Evolutionary conservation across 2,113 vertebrate species (phyloP), one percentile per base, ranked within the genome.

Genomic region (Heterotilapia buettikoferi): DNA sequence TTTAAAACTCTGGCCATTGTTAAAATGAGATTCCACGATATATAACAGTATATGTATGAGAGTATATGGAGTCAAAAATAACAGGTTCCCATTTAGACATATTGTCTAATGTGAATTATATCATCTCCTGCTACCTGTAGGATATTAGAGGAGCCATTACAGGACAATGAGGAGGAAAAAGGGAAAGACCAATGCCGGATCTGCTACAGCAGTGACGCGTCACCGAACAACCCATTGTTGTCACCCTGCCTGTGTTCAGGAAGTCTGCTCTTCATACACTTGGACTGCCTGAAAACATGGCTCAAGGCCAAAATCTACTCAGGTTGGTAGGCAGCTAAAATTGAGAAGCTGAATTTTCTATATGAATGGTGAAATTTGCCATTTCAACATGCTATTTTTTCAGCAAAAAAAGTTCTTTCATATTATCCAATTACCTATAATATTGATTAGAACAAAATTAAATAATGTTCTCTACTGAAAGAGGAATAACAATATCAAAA

Each of bases 131-230:
- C 57, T 54, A 45, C 61, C 71, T 83, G 88, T 56, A 98, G 97
- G 85, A 94, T 97, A 40, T 95, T 97, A 84, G 96, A n/a, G 5
- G 73, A 97, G 93, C 96, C 96, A 63, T 96, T 97, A 56, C 97
- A 97, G 83, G 97, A 13, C 33, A 38, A 21, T 0, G 33, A 97
- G 81, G 97, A 98, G 97, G n/a, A 98, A 80, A 97, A 97, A 36
- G 97, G 97, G 82, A 97, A 98, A 79, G 97, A 97, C 82, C 88
- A 95, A 53, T 97, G 97, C 93, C 96, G 97, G 91, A 97, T 97
- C 92, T 98, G 97, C 94, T 97, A 97, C 94, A 95, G 96, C 92
- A 95, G 96, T 31, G 95, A 96, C 26, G 66, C 76, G 5, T 96
- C 96, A 76, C 94, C 95, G 47, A 94, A 92, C 43, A 97, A 98